Base-by-base conservation (phyloP, 2,888 invertebrate species). In the Mesorhabditis spiculigera region DNA sequence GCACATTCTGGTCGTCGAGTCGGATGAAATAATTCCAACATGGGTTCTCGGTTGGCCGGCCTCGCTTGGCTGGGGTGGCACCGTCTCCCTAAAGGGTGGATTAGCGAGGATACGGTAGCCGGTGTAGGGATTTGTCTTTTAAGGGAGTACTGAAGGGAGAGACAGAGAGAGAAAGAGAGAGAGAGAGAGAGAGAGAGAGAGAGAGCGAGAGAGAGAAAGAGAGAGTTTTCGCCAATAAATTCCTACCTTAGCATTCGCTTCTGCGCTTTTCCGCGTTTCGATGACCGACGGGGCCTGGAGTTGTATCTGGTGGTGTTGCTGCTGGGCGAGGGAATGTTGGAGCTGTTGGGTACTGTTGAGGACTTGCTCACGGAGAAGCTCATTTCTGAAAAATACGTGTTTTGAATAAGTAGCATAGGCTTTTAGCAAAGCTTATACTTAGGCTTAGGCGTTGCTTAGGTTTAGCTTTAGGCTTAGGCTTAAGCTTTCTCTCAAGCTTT, bases 11-110 rank as follows among this genome's bases (percentile, higher is more conserved):
- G 65, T 80, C 78, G 63, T 80, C 78, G 58, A 78, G 68, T 43
- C 80, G 72, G 42, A 69, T 71, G 65, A 80, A 80, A 67, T 78
- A 76, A 44, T 71, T 71, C 80, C 80, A 80, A 68, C 80, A 80
- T 4, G 80, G 80, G 68, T 80, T 80, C 65, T 78, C 76, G 10
- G 80, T 80, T 6, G 80, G 80, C 28, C 80, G 65, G 8, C 78
- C 78, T 44, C 78, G 67, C 68, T 77, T 78, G 4, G 73, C n/a
- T n/a, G 74, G 74, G n/a, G 43, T 65, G n/a, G n/a, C n/a, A n/a
- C n/a, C 63, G 2, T 8, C 10, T 13, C 58, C n/a, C 58, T 50
- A n/a, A 50, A 50, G n/a, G 58, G 10, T 28, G 28, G 28, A 1
- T n/a, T 50, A n/a, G n/a, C n/a, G 58, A 13, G 58, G n/a, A 2